Evolutionary conservation across 2,113 vertebrate genomes (phyloP).

Genomic region (Crotalus helleri): DNA sequence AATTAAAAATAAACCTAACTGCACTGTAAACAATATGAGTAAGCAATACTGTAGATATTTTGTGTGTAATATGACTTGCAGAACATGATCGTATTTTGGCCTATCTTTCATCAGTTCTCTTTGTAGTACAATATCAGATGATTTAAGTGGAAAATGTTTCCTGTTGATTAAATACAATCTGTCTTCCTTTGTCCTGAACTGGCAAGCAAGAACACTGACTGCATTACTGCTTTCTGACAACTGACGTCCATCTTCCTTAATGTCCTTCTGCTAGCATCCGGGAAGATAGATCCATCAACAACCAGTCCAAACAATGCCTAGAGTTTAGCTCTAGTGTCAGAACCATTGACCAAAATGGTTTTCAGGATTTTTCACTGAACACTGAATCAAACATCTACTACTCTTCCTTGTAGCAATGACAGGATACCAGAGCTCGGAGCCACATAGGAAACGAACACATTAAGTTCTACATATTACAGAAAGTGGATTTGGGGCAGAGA

Average conservation of each 20-base stretch:
- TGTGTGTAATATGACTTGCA: neutral
- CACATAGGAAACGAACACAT: neutral
- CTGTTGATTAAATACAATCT: neutral
- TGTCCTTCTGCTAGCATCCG: neutral
- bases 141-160: neutral
- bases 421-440: neutral
- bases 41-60: neutral
- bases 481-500: neutral
- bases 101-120: neutral
- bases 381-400: neutral
- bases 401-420: neutral
- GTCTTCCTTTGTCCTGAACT: neutral
- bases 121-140: neutral
- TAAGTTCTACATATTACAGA: conserved; percentile 1
- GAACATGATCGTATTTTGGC: neutral
- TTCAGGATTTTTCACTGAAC: conserved; percentile 3
- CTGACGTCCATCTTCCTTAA: neutral
- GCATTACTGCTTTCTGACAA: conserved; percentile 7
- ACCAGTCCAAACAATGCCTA: neutral
- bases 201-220: neutral
- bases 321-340: conserved; percentile 12
- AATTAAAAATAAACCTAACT: neutral
- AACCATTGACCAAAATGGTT: neutral
- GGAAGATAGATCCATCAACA: conserved; percentile 3
- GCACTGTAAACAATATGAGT: neutral